phyloP scores from a whole-genome alignment of 2,888 invertebrate genomes.

The Eurytoma californica region DNA sequence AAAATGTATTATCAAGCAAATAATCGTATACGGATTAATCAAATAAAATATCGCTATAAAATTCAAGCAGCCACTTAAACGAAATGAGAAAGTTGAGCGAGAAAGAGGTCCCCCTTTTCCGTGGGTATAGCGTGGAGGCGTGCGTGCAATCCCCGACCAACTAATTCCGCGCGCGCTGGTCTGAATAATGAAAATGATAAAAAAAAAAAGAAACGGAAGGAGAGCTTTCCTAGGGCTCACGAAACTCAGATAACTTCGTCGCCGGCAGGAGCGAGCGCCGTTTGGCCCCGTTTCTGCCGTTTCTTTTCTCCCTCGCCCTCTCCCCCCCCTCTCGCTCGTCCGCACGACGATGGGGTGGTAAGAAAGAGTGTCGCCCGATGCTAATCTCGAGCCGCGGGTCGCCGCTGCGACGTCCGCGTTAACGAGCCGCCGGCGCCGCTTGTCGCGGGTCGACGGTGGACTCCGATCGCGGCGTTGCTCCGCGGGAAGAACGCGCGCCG shows the following conservation, averaged over 20 bases:
- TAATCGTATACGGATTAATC: slow-evolving; percentile 15
- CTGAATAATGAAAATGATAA: slow-evolving; percentile 49
- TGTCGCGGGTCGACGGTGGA: no score
- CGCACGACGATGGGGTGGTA: not conserved
- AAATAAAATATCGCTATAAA: slow-evolving; percentile 37
- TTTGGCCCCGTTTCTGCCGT: not conserved
- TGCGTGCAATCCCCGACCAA: slow-evolving; percentile 37
- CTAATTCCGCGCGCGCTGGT: slow-evolving; percentile 33
- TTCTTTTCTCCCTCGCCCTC: not conserved
- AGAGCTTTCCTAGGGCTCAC: slow-evolving; percentile 36
- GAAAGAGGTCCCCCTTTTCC: not conserved
- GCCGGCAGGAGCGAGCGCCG: not conserved
- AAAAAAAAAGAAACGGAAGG: slow-evolving; percentile 45
- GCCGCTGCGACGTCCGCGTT: no score
- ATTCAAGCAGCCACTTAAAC: slow-evolving; percentile 29
- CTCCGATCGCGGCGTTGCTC: no score
- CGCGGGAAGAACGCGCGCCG: no score
- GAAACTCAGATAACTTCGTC: slow-evolving; percentile 48
- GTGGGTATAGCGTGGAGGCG: slow-evolving; percentile 8
- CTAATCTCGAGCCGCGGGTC: slow-evolving; percentile 18
- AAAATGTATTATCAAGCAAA: no score
- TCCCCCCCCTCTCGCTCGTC: slow-evolving; percentile 3
- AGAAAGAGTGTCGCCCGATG: slow-evolving; percentile 30
- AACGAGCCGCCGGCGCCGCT: no score
- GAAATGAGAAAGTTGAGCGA: not conserved